Evolutionary conservation across 37 sponge, comb jelly and placozoan genomes (phyloP).

Genomic region (Amphimedon queenslandica): DNA sequence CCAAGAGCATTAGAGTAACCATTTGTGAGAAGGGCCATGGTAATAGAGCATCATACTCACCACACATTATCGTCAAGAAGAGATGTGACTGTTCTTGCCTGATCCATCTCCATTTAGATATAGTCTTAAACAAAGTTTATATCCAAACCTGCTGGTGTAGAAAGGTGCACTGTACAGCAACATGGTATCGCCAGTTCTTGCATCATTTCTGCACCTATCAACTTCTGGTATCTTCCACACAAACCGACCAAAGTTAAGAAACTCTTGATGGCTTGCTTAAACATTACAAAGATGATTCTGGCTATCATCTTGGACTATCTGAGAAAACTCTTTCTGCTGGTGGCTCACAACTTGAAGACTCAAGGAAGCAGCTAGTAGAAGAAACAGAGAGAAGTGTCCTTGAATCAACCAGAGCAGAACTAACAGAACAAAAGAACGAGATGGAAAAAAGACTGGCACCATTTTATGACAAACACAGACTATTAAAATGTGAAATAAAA

Average conservation of each 20-base stretch:
- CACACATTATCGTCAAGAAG: constrained; percentile 79
- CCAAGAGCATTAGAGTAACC: constrained; percentile 60
- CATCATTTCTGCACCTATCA: neutral
- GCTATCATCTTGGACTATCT: constrained; percentile 9
- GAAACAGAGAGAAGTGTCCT: neutral
- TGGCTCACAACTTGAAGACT: neutral
- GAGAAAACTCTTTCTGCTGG: neutral
- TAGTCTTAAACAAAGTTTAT: constrained; percentile 51
- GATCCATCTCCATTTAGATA: neutral
- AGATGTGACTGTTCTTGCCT: constrained; percentile 54
- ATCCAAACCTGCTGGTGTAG: constrained; percentile 19
- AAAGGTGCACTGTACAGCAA: constrained; percentile 38
- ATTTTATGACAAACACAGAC: constrained; percentile 31
- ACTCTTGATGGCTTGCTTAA: constrained; percentile 11
- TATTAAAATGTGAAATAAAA: constrained; percentile 28
- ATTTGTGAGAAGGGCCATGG: constrained; percentile 79
- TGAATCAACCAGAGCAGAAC: neutral
- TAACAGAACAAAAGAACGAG: neutral
- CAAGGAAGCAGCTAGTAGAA: neutral
- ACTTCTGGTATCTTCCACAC: constrained; percentile 30
- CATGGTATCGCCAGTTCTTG: constrained; percentile 42
- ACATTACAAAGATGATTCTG: constrained; percentile 17
- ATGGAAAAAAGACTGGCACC: constrained; percentile 12
- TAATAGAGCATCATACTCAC: constrained; percentile 84
- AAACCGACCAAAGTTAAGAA: constrained; percentile 48